phyloP scores from a whole-genome alignment of 2,888 invertebrate genomes.

The Panorpa germanica region DNA sequence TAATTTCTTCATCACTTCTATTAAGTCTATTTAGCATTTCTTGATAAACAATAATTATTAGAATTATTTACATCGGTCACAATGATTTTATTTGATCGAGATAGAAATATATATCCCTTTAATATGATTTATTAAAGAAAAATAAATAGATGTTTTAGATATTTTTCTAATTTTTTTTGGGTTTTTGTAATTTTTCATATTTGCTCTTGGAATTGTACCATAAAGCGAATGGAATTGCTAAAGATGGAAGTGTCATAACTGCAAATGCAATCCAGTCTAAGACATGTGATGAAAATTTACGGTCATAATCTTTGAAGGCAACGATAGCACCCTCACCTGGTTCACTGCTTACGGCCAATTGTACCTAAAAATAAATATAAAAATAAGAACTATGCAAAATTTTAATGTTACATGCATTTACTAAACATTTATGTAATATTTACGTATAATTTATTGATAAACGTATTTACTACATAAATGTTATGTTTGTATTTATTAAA shows the following conservation, averaged over 20 bases:
- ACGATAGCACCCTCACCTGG: constrained; percentile 94
- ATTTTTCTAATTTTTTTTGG: constrained; percentile 36
- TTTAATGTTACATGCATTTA: neutral
- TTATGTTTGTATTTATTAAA: no score
- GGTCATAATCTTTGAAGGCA: constrained; percentile 81
- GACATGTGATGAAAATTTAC: constrained; percentile 92
- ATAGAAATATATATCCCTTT: no score
- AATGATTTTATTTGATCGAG: neutral
- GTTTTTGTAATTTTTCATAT: constrained; percentile 65
- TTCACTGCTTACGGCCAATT: constrained; percentile 60
- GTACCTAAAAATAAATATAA: constrained; percentile 32
- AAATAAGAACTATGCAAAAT: constrained; percentile 1
- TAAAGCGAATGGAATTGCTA: constrained; percentile 82
- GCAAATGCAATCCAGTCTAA: constrained; percentile 96
- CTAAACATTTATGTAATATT: neutral
- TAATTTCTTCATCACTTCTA: neutral
- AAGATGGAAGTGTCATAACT: constrained; percentile 87
- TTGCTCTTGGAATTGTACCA: constrained; percentile 93
- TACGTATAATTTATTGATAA: neutral
- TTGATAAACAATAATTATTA: neutral
- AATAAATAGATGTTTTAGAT: no score
- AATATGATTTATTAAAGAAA: no score
- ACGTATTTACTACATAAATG: no score
- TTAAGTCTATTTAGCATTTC: neutral
- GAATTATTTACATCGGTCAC: neutral